Percentiles rank a stretch among this genome's conserved stretches.
These are phyloP conservation scores for Drosophila kanapiae DNA, from an alignment of 1,140 invertebrate genomes.

Conservation along the genomic window DNA sequence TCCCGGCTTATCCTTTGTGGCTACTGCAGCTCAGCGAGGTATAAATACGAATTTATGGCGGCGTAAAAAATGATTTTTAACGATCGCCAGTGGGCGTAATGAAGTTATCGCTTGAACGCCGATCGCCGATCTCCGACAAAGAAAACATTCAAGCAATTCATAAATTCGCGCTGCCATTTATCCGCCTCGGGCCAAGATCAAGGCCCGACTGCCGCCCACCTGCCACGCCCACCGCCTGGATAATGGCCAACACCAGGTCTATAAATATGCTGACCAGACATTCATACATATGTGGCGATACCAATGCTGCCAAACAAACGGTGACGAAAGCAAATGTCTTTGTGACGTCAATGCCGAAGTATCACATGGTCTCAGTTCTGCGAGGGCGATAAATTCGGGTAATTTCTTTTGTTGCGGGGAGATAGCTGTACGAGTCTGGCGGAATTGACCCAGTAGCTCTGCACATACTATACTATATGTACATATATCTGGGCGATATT, in stretches of 20 bases:
- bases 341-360: conserved; percentile 45
- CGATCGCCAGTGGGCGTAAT: conserved; percentile 23
- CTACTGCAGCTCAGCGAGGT: conserved; percentile 6
- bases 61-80: conserved; percentile 51
- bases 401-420: conserved; percentile 3
- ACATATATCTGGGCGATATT: neutral
- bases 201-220: conserved; percentile 16
- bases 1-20: conserved; percentile 45
- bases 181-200: conserved; percentile 23
- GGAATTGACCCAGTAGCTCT: conserved; percentile 22
- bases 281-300: neutral
- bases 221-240: conserved; percentile 8
- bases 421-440: neutral
- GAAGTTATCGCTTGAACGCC: conserved; percentile 45
- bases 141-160: conserved; percentile 41
- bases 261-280: conserved; percentile 27
- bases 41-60: conserved; percentile 51
- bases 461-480: neutral
- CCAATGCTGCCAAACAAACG: conserved; percentile 6
- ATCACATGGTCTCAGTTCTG: conserved; percentile 26
- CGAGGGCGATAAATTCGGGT: conserved; percentile 16
- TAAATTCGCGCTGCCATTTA: conserved; percentile 10
- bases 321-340: conserved; percentile 47
- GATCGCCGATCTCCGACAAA: conserved; percentile 16
- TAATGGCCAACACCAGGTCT: conserved; percentile 3